Evolutionary conservation across 2,113 vertebrate genomes (phyloP), one percentile per base, ranked within the genome.

Genomic region (Periophthalmodon schlosseri): DNA sequence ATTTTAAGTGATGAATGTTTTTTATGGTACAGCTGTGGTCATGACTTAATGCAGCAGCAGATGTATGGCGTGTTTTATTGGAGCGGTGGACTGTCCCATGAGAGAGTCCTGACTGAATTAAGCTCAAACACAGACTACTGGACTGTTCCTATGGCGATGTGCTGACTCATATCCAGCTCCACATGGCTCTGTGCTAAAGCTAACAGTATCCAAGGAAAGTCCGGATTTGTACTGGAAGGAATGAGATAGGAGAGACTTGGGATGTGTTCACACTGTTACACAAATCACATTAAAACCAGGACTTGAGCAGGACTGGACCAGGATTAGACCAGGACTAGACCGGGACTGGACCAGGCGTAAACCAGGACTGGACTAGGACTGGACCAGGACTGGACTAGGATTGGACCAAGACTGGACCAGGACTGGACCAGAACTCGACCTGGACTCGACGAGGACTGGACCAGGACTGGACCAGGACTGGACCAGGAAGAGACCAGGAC

Each of bases 21-120:
- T 34, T 63, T 34, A 63, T 18, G 14, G 28, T 33, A 16, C 13
- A 63, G 28, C 12, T 16, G 18, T 65, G 34, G n/a, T 18, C 18
- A n/a, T 65, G 61, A 65, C 16, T 65, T 65, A 39, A 36, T 20
- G 34, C 10, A 60, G 23, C 21, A 21, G 34, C 10, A 65, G 28
- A 64, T 64, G 33, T 36, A 63, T 65, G 16, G 63, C 11, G 34
- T 4, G 34, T 44, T 44, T 65, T 39, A 65, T 39, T 65, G 73
- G 20, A 24, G 66, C 67, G 74, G 73, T 56, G 76, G 82, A 72
- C 70, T 65, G 80, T 84, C 84, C 74, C 80, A 50, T 68, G 83
- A 87, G 83, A 87, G 86, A 88, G 86, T 71, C 70, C 74, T 83
- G 83, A 87, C 79, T 86, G 74, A 89, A 88, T 88, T 78, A 81